These are phyloP conservation scores for Phaethornis superciliosus DNA, from an alignment of 2,113 vertebrate genomes.

Conservation along the genomic window DNA sequence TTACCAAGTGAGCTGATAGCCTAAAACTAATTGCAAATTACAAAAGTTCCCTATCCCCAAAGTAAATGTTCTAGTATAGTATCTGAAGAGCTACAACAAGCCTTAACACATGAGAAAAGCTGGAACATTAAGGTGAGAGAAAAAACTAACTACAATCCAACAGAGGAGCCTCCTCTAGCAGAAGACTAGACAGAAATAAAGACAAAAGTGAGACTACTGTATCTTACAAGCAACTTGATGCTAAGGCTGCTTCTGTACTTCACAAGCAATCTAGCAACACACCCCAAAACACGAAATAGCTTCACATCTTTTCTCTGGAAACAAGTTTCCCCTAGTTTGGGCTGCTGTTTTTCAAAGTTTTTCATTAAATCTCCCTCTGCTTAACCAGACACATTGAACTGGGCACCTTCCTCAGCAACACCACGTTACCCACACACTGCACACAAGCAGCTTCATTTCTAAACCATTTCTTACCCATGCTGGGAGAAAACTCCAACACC, in stretches of 20 bases:
- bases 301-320: background rate
- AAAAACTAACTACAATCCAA: background rate
- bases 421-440: background rate
- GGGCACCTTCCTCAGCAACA: background rate
- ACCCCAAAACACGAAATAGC: background rate
- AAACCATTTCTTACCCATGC: background rate
- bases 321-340: background rate
- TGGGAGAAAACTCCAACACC: background rate
- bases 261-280: background rate
- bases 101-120: background rate
- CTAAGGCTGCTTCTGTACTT: background rate
- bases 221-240: background rate
- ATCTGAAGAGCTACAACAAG: background rate
- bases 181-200: background rate
- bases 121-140: background rate
- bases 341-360: background rate
- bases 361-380: background rate
- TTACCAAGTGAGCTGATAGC: background rate
- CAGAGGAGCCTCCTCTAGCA: background rate
- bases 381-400: background rate
- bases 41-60: background rate
- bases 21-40: background rate
- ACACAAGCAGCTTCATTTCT: background rate
- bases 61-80: background rate
- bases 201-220: background rate